These are phyloP conservation scores for Oopsacas minuta DNA, from an alignment of 37 sponge, comb jelly and placozoan species.

Conservation along the genomic window DNA sequence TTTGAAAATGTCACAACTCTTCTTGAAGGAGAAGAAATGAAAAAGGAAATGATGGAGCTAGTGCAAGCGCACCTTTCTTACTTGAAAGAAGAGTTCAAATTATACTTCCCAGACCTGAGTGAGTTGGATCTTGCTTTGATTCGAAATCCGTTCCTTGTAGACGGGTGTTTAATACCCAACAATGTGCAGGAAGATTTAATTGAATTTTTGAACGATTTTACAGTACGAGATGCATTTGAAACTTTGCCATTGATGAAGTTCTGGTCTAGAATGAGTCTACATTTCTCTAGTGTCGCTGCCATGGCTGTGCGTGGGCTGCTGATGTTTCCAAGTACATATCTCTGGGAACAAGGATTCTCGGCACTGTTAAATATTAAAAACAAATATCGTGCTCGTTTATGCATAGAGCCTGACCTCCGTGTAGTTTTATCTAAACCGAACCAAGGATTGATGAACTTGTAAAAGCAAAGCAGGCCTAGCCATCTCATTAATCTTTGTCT, in stretches of 20 bases:
- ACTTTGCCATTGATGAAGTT: constrained; percentile 19
- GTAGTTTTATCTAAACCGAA: constrained; percentile 13
- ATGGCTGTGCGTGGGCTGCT: constrained; percentile 17
- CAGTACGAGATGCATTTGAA: constrained; percentile 19
- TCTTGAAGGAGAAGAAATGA: constrained; percentile 18
- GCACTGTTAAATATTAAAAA: constrained; percentile 17
- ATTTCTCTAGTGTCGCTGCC: constrained; percentile 10
- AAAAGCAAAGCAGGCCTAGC: constrained; percentile 19
- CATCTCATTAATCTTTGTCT: constrained; percentile 11
- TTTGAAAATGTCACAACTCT: constrained; percentile 16
- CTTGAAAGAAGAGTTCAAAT: constrained; percentile 20
- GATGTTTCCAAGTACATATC: constrained; percentile 18
- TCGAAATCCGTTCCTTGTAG: constrained; percentile 19
- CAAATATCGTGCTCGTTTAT: constrained; percentile 18
- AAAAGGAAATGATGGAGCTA: constrained; percentile 10
- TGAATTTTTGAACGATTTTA: constrained; percentile 17
- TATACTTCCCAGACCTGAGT: constrained; percentile 17
- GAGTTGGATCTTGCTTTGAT: constrained; percentile 9
- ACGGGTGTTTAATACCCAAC: constrained; percentile 15
- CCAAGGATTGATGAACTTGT: constrained; percentile 17
- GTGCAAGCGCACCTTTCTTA: constrained; percentile 11
- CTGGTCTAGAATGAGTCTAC: constrained; percentile 19
- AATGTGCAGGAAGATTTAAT: constrained; percentile 15
- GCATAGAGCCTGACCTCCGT: constrained; percentile 19
- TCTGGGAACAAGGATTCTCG: constrained; percentile 19